Evolutionary conservation across 1,140 invertebrate species (phyloP).

Genomic region (Pseudomyrmex flavicornis): DNA sequence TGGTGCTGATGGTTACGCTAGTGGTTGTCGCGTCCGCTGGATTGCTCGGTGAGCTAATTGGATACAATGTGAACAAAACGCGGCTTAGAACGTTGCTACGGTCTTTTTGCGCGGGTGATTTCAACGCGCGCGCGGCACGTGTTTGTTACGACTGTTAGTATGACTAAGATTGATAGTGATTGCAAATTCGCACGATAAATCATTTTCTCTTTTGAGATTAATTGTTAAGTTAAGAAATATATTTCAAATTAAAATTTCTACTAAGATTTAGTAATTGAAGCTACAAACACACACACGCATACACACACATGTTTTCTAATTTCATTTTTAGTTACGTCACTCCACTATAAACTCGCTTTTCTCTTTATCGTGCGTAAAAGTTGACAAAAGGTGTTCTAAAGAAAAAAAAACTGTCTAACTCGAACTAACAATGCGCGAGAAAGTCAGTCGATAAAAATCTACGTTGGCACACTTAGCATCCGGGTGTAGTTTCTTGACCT

Average conservation of each 20-base stretch:
- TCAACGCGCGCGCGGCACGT: slow-evolving; percentile 4
- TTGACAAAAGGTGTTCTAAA: background rate
- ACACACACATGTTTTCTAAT: background rate
- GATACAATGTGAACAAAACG: slow-evolving; percentile 11
- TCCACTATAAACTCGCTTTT: background rate
- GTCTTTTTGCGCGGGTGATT: slow-evolving; percentile 10
- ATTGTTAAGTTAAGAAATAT: no score
- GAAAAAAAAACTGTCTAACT: slow-evolving; percentile 15
- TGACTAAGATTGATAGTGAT: background rate
- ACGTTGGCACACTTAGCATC: slow-evolving; percentile 53
- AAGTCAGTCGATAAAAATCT: slow-evolving; percentile 47
- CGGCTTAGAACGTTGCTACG: slow-evolving; percentile 2
- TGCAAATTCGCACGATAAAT: no score
- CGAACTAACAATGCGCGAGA: slow-evolving; percentile 53
- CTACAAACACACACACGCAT: no score
- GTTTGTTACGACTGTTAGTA: background rate
- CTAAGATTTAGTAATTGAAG: no score
- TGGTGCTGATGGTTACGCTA: slow-evolving; percentile 73
- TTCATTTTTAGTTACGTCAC: slow-evolving; percentile 23
- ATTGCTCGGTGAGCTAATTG: slow-evolving; percentile 80
- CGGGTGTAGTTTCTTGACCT: background rate
- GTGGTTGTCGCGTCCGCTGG: slow-evolving; percentile 78
- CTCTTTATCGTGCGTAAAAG: background rate
- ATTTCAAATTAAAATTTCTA: no score
- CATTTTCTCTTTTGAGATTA: no score